A percentile compares a stretch with the other conserved stretches of the same genome.
Conservation (phyloP, 1,140 invertebrate species). For the Phenacoccus solenopsis region DNA sequence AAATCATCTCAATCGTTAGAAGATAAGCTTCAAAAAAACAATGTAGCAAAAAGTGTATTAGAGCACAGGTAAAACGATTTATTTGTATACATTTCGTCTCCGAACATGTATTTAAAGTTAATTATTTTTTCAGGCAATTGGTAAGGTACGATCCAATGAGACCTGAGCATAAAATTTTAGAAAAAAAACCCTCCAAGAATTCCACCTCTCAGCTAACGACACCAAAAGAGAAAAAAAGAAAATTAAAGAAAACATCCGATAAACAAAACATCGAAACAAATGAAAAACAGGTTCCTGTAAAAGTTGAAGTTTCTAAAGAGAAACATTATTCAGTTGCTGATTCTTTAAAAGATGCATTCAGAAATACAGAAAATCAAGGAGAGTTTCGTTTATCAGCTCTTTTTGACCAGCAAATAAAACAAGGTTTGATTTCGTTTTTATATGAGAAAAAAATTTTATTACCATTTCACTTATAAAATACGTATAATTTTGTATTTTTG, state of each 20-base stretch:
- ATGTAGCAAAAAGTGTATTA: not conserved
- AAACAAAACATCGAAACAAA: not conserved
- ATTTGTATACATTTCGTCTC: too few relatives aligned
- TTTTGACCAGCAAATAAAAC: not conserved
- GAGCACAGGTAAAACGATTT: not conserved
- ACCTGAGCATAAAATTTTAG: not conserved
- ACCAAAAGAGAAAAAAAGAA: not conserved
- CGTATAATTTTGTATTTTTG: too few relatives aligned
- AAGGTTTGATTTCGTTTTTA: too few relatives aligned
- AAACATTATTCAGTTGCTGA: not conserved
- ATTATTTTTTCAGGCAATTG: not conserved
- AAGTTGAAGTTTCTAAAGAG: conserved; percentile 5
- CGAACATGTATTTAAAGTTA: not conserved
- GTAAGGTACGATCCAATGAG: not conserved
- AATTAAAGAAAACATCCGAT: not conserved
- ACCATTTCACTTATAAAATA: too few relatives aligned
- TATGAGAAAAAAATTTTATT: too few relatives aligned
- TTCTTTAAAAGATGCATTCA: not conserved
- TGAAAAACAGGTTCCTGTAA: not conserved
- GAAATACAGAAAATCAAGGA: not conserved
- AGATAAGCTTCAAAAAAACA: not conserved
- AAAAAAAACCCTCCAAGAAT: not conserved
- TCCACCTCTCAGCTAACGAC: too few relatives aligned
- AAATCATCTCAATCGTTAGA: not conserved
- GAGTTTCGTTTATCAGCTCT: not conserved